phyloP scores from a whole-genome alignment of 2,888 invertebrate genomes.

The Drosophila mimetica region DNA sequence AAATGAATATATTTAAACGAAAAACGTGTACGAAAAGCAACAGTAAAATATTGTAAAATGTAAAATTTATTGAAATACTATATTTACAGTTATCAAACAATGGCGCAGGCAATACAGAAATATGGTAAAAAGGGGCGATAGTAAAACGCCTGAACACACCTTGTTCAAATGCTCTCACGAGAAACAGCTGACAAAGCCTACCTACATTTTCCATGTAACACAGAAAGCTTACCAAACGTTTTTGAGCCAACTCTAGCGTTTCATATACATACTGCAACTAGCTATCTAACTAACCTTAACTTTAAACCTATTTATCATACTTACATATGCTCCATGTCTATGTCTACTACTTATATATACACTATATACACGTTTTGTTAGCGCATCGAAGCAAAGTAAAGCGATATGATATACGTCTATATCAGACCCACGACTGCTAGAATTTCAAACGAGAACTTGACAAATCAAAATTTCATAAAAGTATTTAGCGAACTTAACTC shows the following conservation, averaged over 20 bases:
- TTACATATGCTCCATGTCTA: slow-evolving; percentile 70
- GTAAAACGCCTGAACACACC: not conserved
- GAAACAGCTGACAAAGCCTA: slow-evolving; percentile 29
- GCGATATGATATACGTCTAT: slow-evolving; percentile 56
- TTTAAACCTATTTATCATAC: slow-evolving; percentile 50
- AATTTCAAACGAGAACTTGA: slow-evolving; percentile 80
- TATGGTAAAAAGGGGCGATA: slow-evolving; percentile 19
- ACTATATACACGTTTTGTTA: slow-evolving; percentile 72
- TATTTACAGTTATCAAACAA: slow-evolving; percentile 48
- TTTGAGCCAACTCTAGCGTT: slow-evolving; percentile 70
- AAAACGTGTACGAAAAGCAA: slow-evolving; percentile 80
- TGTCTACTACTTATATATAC: slow-evolving; percentile 62
- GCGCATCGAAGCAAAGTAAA: slow-evolving; percentile 74
- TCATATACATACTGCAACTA: slow-evolving; percentile 66
- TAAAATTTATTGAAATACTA: slow-evolving; percentile 50
- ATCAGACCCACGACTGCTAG: slow-evolving; percentile 77
- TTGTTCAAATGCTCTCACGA: slow-evolving; percentile 11
- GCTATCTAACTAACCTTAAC: slow-evolving; percentile 41
- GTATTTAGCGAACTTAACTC: slow-evolving; percentile 62
- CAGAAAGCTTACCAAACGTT: slow-evolving; percentile 50
- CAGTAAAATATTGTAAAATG: slow-evolving; percentile 68
- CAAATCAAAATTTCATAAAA: slow-evolving; percentile 81
- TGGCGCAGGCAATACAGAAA: slow-evolving; percentile 33
- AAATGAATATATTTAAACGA: slow-evolving; percentile 47
- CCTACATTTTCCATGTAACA: slow-evolving; percentile 50